Percentiles rank a stretch among this genome's conserved stretches.
These are phyloP conservation scores for Riparia riparia DNA, from an alignment of 2,113 vertebrate genomes.

Conservation along the genomic window DNA sequence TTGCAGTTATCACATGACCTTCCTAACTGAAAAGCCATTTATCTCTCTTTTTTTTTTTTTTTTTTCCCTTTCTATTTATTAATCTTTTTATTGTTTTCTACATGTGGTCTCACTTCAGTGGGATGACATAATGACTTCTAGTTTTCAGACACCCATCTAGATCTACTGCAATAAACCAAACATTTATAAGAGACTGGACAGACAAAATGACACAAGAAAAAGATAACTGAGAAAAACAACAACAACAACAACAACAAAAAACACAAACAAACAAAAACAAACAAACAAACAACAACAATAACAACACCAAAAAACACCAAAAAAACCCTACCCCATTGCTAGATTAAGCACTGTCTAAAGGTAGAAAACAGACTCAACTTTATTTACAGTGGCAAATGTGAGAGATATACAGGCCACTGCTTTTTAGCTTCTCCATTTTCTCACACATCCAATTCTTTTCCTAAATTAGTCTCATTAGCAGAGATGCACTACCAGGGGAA, in stretches of 20 bases:
- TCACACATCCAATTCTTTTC: not conserved
- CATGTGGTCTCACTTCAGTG: not conserved
- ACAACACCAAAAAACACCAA: no score
- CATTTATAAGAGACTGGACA: not conserved
- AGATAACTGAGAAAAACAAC: accelerated
- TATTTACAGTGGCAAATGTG: not conserved
- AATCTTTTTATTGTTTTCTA: not conserved
- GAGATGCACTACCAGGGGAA: not conserved
- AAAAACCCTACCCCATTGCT: not conserved
- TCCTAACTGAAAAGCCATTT: not conserved
- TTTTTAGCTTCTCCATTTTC: not conserved
- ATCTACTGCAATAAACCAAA: not conserved
- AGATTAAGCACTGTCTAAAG: not conserved
- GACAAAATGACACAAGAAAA: not conserved
- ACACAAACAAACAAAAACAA: no score
- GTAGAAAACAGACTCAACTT: not conserved
- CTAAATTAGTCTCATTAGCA: not conserved
- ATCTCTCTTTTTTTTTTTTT: no score
- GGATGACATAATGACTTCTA: not conserved
- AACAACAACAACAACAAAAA: no score
- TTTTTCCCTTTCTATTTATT: not conserved
- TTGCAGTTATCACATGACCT: not conserved
- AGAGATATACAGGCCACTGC: not conserved
- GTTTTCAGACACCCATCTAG: not conserved
- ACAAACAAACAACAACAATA: no score